Conservation (phyloP, 2,888 invertebrate species). For the Synergus itoensis region DNA sequence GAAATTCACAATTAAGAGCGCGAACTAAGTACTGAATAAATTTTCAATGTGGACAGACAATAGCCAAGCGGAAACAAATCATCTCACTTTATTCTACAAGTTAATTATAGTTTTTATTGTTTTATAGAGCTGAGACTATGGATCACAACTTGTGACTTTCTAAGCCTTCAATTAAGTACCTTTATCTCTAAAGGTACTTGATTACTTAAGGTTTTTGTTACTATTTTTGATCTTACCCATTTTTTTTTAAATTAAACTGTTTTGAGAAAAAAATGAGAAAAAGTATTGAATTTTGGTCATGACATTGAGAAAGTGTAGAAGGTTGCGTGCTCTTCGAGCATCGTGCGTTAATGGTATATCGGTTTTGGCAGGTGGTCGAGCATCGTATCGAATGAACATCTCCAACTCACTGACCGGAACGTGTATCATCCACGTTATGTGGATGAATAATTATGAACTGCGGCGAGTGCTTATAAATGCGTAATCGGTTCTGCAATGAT, state of each 20-base stretch:
- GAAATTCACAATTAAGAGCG: not conserved
- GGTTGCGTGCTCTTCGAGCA: slow-evolving; percentile 26
- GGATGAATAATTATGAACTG: slow-evolving; percentile 40
- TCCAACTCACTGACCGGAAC: slow-evolving; percentile 31
- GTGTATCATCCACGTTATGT: slow-evolving; percentile 36
- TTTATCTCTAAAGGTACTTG: not conserved
- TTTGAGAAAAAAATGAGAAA: not conserved
- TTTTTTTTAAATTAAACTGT: too few relatives aligned
- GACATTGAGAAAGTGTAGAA: not conserved
- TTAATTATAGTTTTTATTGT: too few relatives aligned
- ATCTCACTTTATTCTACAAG: too few relatives aligned
- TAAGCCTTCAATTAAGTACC: not conserved
- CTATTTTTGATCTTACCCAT: too few relatives aligned
- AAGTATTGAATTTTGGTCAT: slow-evolving; percentile 14
- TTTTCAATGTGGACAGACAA: too few relatives aligned
- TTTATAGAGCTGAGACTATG: too few relatives aligned
- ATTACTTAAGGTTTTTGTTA: too few relatives aligned
- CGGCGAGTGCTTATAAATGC: slow-evolving; percentile 35
- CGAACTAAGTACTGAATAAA: too few relatives aligned
- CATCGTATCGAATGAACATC: slow-evolving; percentile 35
- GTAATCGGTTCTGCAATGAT: slow-evolving; percentile 42
- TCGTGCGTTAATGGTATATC: slow-evolving; percentile 22
- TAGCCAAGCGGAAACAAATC: too few relatives aligned
- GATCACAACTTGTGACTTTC: not conserved
- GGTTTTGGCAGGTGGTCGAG: slow-evolving; percentile 41